Evolutionary conservation across 2,888 invertebrate species (phyloP).

Genomic region (Drosophila prolongata): DNA sequence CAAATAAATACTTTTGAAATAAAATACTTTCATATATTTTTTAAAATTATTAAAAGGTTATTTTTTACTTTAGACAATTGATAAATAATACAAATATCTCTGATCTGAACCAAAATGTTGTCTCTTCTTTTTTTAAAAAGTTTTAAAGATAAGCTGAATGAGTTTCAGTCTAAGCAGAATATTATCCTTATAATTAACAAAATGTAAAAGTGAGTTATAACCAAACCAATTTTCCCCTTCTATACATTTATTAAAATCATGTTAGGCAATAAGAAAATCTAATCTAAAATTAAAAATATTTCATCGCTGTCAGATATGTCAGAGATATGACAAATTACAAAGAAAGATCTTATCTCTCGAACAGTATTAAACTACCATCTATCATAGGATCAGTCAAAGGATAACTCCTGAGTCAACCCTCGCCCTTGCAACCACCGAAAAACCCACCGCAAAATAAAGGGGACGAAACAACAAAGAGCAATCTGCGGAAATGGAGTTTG

Average conservation of each 20-base stretch:
- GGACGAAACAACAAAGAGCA: conserved; percentile 47
- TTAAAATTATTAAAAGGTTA: no score
- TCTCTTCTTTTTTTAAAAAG: no score
- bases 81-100: no score
- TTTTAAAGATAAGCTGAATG: no score
- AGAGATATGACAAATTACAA: not conserved
- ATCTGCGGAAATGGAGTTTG: conserved; percentile 50
- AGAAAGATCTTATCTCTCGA: conserved; percentile 2
- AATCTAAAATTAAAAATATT: not conserved
- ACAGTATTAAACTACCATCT: conserved; percentile 39
- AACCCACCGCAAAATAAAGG: conserved; percentile 59
- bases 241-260: not conserved
- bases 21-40: no score
- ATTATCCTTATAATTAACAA: no score
- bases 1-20: no score
- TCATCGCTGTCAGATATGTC: not conserved
- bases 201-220: no score
- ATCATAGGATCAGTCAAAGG: conserved; percentile 50
- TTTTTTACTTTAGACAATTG: no score
- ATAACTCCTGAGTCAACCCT: conserved; percentile 56
- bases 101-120: no score
- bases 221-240: no score
- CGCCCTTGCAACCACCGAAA: conserved; percentile 67
- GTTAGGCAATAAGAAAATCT: not conserved
- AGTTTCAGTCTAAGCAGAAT: no score